These are phyloP conservation scores for Moxostoma hubbsi DNA, from an alignment of 2,797 vertebrate species.

Conservation along the genomic window DNA sequence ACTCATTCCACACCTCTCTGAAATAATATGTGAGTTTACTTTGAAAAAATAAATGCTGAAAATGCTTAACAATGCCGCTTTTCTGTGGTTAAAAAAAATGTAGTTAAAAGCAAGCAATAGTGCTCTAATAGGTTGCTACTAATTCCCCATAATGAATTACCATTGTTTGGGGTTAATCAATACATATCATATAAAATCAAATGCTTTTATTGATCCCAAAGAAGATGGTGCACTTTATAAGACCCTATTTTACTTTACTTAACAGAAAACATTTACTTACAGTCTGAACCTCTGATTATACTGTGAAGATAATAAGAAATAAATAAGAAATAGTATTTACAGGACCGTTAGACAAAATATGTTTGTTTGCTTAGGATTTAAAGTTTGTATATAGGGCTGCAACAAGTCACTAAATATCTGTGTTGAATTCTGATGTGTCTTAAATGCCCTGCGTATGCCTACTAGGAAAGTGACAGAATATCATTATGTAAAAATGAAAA, in stretches of 20 bases:
- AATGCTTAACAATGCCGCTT: background rate
- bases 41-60: conserved; percentile 9
- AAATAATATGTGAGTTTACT: conserved; percentile 2
- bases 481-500: background rate
- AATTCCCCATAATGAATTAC: background rate
- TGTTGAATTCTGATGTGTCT: background rate
- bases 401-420: background rate
- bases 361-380: background rate
- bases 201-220: background rate
- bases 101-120: background rate
- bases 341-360: background rate
- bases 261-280: background rate
- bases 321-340: conserved; percentile 6
- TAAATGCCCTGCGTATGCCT: background rate
- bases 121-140: background rate
- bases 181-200: background rate
- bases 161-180: background rate
- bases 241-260: background rate
- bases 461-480: background rate
- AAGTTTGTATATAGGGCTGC: background rate
- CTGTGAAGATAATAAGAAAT: background rate
- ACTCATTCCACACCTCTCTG: background rate
- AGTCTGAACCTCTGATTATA: background rate
- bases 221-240: background rate
- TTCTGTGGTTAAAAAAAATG: background rate